A percentile compares a stretch with the other conserved stretches of the same genome.
These are phyloP conservation scores for Thryonomys swinderianus DNA, from an alignment of 2,113 vertebrate genomes.

Conservation along the genomic window DNA sequence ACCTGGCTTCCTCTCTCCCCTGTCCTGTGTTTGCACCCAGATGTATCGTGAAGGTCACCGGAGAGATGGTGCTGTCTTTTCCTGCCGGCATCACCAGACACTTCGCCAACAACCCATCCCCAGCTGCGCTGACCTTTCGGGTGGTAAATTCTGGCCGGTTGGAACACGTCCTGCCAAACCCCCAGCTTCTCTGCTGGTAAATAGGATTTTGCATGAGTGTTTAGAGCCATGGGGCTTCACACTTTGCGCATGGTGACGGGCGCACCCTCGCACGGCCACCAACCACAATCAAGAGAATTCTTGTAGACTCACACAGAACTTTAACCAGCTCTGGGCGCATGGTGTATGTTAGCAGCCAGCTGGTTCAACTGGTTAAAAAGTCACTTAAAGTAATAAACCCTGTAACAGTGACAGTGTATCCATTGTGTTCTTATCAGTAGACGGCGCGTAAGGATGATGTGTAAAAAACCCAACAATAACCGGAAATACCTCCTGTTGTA, in stretches of 20 bases:
- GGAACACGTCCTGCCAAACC: conserved; percentile 98
- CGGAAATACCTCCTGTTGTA: background rate
- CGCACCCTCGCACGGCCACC: background rate
- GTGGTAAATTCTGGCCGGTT: conserved; percentile 95
- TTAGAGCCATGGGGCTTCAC: background rate
- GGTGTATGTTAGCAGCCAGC: background rate
- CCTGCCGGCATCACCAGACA: conserved; percentile 98
- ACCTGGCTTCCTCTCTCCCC: conserved; percentile 48
- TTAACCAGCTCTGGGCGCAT: background rate
- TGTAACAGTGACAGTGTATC: background rate
- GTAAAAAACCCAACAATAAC: background rate
- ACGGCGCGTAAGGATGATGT: background rate
- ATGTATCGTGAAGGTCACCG: conserved; percentile 97
- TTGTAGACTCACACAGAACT: background rate
- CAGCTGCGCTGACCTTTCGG: conserved; percentile 94
- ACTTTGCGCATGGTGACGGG: background rate
- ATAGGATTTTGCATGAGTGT: conserved; percentile 71
- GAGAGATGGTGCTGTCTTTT: conserved; percentile 98
- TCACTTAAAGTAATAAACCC: conserved; percentile 1
- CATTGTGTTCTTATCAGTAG: background rate
- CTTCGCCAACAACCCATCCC: conserved; percentile 95
- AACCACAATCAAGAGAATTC: background rate
- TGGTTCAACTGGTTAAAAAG: background rate
- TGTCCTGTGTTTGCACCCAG: conserved; percentile 80
- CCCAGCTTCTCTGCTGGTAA: conserved; percentile 98